Evolutionary conservation across 2,888 invertebrate species (phyloP).

Genomic region (Polymixis lichenea): DNA sequence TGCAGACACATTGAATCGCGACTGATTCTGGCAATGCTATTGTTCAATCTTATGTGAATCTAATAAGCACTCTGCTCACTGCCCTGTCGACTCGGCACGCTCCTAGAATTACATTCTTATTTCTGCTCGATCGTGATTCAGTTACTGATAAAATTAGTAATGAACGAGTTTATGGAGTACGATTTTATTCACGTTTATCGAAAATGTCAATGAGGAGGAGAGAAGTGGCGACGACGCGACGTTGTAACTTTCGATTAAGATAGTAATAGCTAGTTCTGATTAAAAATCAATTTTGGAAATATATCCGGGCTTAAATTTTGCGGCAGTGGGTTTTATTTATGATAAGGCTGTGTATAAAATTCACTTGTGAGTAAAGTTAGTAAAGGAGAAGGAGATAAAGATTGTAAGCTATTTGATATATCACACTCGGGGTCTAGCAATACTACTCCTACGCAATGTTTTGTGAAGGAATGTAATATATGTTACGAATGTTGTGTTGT

Average conservation of each 20-base stretch:
- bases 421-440: constrained; percentile 68
- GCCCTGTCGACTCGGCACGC: constrained; percentile 73
- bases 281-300: constrained; percentile 72
- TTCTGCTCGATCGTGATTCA: constrained; percentile 61
- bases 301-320: constrained; percentile 77
- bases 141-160: constrained; percentile 69
- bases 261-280: constrained; percentile 78
- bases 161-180: constrained; percentile 51
- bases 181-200: constrained; percentile 57
- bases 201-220: constrained; percentile 35
- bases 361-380: constrained; percentile 82
- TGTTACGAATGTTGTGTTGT: constrained; percentile 80
- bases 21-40: constrained; percentile 53
- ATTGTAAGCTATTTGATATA: constrained; percentile 79
- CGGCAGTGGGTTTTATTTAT: constrained; percentile 85
- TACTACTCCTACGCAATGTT: constrained; percentile 79
- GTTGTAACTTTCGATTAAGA: constrained; percentile 73
- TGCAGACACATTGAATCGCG: constrained; percentile 30
- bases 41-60: constrained; percentile 65
- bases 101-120: constrained; percentile 59
- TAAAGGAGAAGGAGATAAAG: constrained; percentile 75
- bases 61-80: constrained; percentile 75
- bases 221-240: constrained; percentile 62
- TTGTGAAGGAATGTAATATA: constrained; percentile 77
- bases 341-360: constrained; percentile 87